Evolutionary conservation across 1,140 invertebrate genomes (phyloP).

Genomic region (Heliothis virescens): DNA sequence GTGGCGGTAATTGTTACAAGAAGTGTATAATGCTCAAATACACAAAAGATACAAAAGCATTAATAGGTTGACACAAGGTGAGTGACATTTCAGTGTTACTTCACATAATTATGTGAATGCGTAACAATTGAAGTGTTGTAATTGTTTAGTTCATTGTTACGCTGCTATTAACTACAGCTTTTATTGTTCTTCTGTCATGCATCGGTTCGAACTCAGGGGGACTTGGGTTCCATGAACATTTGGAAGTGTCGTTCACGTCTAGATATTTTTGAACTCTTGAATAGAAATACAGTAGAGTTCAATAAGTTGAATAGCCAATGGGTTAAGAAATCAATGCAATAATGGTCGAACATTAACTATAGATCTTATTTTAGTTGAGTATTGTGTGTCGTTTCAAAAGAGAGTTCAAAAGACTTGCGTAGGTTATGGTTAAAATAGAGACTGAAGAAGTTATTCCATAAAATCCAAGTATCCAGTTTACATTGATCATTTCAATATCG

Average conservation of each 20-base stretch:
- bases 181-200: slow-evolving; percentile 22
- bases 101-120: slow-evolving; percentile 26
- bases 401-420: slow-evolving; percentile 20
- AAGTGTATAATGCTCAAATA: neutral
- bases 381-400: neutral
- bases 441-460: neutral
- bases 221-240: neutral
- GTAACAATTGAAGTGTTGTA: slow-evolving; percentile 38
- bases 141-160: slow-evolving; percentile 22
- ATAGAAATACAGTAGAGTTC: slow-evolving; percentile 15
- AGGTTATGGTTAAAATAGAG: too few species aligned
- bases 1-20: slow-evolving; percentile 1
- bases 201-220: neutral
- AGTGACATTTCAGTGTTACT: slow-evolving; percentile 22
- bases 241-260: slow-evolving; percentile 23
- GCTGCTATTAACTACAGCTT: neutral
- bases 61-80: slow-evolving; percentile 13
- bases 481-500: too few species aligned
- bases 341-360: neutral
- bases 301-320: slow-evolving; percentile 7
- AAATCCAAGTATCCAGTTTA: neutral
- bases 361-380: too few species aligned
- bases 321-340: slow-evolving; percentile 19
- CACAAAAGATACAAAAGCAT: slow-evolving; percentile 14
- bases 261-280: neutral